Evolutionary conservation across 2,888 invertebrate species (phyloP).

Genomic region (Cataglyphis livida): DNA sequence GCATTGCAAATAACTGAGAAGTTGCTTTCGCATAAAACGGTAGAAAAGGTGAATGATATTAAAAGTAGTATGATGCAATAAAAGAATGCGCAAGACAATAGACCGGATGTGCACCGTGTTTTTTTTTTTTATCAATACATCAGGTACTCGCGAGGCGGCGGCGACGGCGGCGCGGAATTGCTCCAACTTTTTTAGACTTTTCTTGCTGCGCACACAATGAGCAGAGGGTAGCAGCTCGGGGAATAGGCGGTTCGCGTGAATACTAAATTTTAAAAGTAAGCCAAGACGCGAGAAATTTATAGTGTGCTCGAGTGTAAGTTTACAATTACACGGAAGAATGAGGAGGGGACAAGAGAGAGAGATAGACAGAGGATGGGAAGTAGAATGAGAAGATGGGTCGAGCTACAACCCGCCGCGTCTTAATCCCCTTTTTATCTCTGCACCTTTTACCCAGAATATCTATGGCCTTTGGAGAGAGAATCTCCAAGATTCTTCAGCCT

Average conservation of each 20-base stretch:
- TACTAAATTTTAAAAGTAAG: conserved; percentile 74
- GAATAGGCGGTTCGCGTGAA: conserved; percentile 65
- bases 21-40: conserved; percentile 6
- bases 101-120: conserved; percentile 25
- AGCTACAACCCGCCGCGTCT: conserved; percentile 53
- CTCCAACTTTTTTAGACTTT: conserved; percentile 69
- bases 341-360: conserved; percentile 29
- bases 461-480: conserved; percentile 33
- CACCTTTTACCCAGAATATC: conserved; percentile 49
- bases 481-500: conserved; percentile 59
- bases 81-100: conserved; percentile 37
- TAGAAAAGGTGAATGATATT: conserved; percentile 11
- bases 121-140: conserved; percentile 72
- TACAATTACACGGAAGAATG: conserved; percentile 75
- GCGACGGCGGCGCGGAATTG: conserved; percentile 55
- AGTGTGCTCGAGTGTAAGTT: conserved; percentile 68
- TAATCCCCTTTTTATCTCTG: conserved; percentile 65
- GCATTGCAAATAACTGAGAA: conserved; percentile 15
- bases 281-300: conserved; percentile 68
- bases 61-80: conserved; percentile 38
- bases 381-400: not conserved
- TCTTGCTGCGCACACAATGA: conserved; percentile 64
- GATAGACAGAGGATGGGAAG: not conserved
- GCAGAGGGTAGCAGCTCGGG: conserved; percentile 40
- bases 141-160: conserved; percentile 39